Base-by-base conservation (phyloP, 2,113 vertebrate genomes). In the Taxidea taxus region DNA sequence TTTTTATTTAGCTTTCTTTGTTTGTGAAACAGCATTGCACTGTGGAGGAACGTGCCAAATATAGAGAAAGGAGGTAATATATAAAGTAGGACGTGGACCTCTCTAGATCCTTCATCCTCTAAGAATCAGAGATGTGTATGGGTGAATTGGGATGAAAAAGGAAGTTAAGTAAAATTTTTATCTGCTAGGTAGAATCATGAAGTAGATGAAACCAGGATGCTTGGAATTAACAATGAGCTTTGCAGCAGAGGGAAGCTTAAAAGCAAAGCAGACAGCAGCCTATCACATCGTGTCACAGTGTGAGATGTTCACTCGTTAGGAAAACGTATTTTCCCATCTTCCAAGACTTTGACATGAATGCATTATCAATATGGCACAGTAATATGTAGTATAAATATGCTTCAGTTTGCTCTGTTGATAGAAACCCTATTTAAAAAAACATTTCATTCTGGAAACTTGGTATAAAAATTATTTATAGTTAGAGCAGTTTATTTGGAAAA, bases 401-500 rank as follows among this genome's bases (percentile, higher is more conserved):
- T 84, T 90, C 25, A n/a, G 4, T 81, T 66, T 87, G 3, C 29
- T 84, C 0, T 72, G 31, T 90, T 84, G 21, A 42, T 83, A 51
- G 49, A 68, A 70, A 56, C 14, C 75, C 6, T 51, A 6, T 94
- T 42, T 90, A 10, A 29, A n/a, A 94, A 49, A 11, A 3, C 72
- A 75, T 60, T 95, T 81, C 81, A 80, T 51, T 37, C 70, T 56
- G 78, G 93, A 94, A 94, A 70, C 10, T 72, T 70, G 58, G 7
- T 94, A 8, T 90, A 64, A 87, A 91, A 91, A 39, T 93, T 87
- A 60, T 56, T 75, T 96, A 42, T 64, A 62, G 60, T 72, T 87
- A 66, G 80, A 95, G 77, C 51, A 77, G 14, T 85, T 96, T 90
- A 80, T 95, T 92, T 87, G 68, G 42, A 93, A 87, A 97, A 95